A percentile compares a stretch with the other conserved stretches of the same genome.
These are phyloP conservation scores for Zosterops pallidus DNA, from an alignment of 2,113 vertebrate genomes.

Conservation along the genomic window DNA sequence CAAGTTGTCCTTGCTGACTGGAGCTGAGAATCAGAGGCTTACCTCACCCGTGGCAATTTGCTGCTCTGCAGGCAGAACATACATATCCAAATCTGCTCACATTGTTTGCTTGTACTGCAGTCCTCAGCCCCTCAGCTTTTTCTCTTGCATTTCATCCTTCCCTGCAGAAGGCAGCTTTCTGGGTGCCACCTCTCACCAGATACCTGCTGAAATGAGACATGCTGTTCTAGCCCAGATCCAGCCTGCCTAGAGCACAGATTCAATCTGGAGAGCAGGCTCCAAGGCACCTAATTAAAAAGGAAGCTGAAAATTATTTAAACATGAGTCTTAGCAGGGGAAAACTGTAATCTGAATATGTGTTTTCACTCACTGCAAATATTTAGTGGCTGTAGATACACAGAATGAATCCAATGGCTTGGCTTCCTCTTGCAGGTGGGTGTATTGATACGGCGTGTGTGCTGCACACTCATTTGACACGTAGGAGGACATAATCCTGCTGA, in stretches of 20 bases:
- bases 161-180: background rate
- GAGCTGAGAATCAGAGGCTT: background rate
- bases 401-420: background rate
- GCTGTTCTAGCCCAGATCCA: background rate
- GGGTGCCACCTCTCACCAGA: background rate
- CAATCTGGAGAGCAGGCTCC: background rate
- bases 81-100: background rate
- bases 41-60: background rate
- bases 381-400: background rate
- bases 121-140: background rate
- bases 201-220: background rate
- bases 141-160: background rate
- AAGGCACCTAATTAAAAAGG: constrained; percentile 13
- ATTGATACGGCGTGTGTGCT: background rate
- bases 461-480: background rate
- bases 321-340: background rate
- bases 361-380: constrained; percentile 24
- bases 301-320: constrained; percentile 34
- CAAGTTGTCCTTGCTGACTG: background rate
- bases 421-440: background rate
- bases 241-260: background rate
- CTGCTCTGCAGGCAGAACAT: background rate
- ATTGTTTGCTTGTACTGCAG: background rate
- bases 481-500: constrained; percentile 14
- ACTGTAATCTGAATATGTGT: background rate